Conservation (phyloP, 2,888 invertebrate genomes). For the Amphiduros pacificus region DNA sequence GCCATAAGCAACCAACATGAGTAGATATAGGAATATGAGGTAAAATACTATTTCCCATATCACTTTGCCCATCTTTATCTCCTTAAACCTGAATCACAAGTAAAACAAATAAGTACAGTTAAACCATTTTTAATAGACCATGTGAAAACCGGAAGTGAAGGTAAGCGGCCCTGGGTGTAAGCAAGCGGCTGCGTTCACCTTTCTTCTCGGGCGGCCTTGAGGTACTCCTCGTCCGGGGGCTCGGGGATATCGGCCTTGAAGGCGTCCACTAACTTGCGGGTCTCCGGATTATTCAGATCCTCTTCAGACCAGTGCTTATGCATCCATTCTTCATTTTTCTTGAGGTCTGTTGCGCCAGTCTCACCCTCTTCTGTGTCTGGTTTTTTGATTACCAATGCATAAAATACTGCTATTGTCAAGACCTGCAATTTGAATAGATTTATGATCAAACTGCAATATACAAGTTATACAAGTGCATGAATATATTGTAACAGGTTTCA, state of each 20-base stretch:
- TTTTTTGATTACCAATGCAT: conserved; percentile 37
- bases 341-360: conserved; percentile 17
- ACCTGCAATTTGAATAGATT: conserved; percentile 22
- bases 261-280: conserved; percentile 23
- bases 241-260: conserved; percentile 25
- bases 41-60: conserved; percentile 38
- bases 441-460: neutral
- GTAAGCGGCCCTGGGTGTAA: no score
- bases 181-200: no score
- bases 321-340: conserved; percentile 34
- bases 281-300: conserved; percentile 30
- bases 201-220: conserved; percentile 32
- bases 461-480: neutral
- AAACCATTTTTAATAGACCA: no score
- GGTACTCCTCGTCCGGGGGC: conserved; percentile 34
- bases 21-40: conserved; percentile 35
- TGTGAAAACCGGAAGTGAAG: no score
- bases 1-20: conserved; percentile 37
- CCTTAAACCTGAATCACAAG: conserved; percentile 35
- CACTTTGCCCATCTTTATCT: conserved; percentile 36
- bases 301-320: conserved; percentile 33
- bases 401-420: conserved; percentile 33
- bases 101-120: no score
- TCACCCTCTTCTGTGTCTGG: conserved; percentile 35
- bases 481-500: no score